Conservation (phyloP, 1,140 invertebrate genomes). For the Littorina saxatilis region DNA sequence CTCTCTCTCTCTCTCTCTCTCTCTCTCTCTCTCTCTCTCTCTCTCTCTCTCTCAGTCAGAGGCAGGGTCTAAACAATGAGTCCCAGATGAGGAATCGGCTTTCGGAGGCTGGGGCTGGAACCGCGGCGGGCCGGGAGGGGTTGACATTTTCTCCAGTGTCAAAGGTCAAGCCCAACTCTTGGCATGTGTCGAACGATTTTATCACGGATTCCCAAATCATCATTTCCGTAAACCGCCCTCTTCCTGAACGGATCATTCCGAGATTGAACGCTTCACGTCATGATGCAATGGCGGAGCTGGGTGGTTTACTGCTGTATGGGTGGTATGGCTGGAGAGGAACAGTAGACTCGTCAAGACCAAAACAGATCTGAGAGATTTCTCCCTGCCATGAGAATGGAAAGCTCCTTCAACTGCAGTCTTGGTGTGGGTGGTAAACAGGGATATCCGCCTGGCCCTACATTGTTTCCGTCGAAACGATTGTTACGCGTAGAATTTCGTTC, state of each 20-base stretch:
- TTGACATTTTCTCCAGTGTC: conserved; percentile 32
- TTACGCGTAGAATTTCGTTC: too few relatives aligned
- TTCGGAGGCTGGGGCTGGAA: conserved; percentile 1
- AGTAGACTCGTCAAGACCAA: too few relatives aligned
- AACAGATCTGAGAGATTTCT: too few relatives aligned
- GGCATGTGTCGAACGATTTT: conserved; percentile 35
- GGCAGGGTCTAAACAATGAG: neutral
- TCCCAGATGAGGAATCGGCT: conserved; percentile 27
- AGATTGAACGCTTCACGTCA: neutral
- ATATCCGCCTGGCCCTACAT: too few relatives aligned
- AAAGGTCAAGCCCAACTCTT: conserved; percentile 31
- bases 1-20: conserved; percentile 3
- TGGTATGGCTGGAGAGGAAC: neutral
- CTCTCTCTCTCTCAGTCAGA: neutral
- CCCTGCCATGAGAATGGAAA: too few relatives aligned
- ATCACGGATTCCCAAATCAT: conserved; percentile 32
- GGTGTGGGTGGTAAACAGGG: too few relatives aligned
- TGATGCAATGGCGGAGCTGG: neutral
- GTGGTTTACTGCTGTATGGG: neutral
- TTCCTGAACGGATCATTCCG: conserved; percentile 13
- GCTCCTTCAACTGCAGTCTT: too few relatives aligned
- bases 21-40: neutral
- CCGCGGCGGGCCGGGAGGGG: conserved; percentile 2
- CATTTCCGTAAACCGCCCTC: conserved; percentile 30
- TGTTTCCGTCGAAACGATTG: too few relatives aligned